Evolutionary conservation across 2,797 vertebrate species (phyloP).

Genomic region (Muraenolepis orangiensis): DNA sequence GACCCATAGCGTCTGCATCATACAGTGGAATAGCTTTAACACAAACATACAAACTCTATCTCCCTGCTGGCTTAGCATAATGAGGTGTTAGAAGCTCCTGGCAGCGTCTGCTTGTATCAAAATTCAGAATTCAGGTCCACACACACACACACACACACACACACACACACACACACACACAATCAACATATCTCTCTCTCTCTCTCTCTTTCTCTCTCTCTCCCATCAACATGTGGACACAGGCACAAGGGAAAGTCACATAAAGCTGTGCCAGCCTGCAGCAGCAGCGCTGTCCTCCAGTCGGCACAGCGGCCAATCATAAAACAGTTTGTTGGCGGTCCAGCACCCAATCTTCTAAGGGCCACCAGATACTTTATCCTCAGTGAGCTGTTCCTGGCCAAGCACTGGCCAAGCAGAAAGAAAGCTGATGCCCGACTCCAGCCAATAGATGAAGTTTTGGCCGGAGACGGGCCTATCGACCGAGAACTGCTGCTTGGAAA

Average conservation of each 20-base stretch:
- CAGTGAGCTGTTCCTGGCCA: slow-evolving; percentile 55
- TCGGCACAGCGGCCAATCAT: slow-evolving; percentile 56
- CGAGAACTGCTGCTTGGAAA: slow-evolving; percentile 47
- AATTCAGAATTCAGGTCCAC: slow-evolving; percentile 57
- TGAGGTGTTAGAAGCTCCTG: slow-evolving; percentile 62
- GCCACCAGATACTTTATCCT: slow-evolving; percentile 61
- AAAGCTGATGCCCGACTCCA: slow-evolving; percentile 43
- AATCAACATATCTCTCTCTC: neutral
- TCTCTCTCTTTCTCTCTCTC: too few relatives aligned
- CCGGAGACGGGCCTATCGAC: too few relatives aligned
- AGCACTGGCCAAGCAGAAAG: slow-evolving; percentile 58
- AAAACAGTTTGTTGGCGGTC: slow-evolving; percentile 59
- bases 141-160: slow-evolving; percentile 28
- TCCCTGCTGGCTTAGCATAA: slow-evolving; percentile 65
- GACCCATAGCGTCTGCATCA: neutral
- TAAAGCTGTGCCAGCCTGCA: slow-evolving; percentile 57
- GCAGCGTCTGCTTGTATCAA: slow-evolving; percentile 47
- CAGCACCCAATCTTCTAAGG: slow-evolving; percentile 53
- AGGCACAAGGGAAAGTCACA: slow-evolving; percentile 57
- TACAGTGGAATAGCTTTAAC: neutral
- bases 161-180: slow-evolving; percentile 17
- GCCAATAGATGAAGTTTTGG: slow-evolving; percentile 61
- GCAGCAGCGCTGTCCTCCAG: slow-evolving; percentile 54
- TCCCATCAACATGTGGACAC: slow-evolving; percentile 30
- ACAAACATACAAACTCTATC: slow-evolving; percentile 57